Conservation (phyloP, 2,797 vertebrate genomes). For the Hemitrygon akajei region DNA sequence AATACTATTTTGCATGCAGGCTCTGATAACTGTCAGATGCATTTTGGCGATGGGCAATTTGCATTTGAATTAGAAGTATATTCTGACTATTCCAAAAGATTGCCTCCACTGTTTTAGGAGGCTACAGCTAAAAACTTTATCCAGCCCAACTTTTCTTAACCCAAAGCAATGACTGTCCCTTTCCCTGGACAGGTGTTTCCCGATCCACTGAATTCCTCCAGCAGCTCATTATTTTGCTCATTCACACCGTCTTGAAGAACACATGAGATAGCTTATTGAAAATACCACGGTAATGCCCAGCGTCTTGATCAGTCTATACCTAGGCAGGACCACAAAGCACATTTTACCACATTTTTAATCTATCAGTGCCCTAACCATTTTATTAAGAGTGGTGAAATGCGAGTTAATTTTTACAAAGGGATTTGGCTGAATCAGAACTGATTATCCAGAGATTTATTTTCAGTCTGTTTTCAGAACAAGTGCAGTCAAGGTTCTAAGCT, state of each 20-base stretch:
- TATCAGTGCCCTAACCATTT: neutral
- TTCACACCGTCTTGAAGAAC: neutral
- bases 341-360: neutral
- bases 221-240: neutral
- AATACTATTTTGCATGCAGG: neutral
- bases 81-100: neutral
- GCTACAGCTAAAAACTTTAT: neutral
- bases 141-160: neutral
- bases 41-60: neutral
- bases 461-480: neutral
- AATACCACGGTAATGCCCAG: neutral
- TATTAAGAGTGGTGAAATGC: neutral
- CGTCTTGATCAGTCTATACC: neutral
- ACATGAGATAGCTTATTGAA: neutral
- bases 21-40: neutral
- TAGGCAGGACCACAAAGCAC: neutral
- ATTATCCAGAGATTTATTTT: neutral
- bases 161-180: no score
- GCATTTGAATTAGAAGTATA: neutral
- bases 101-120: neutral
- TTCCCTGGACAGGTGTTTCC: no score
- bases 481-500: neutral
- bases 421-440: neutral
- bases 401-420: neutral
- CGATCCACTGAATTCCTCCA: no score